A percentile compares a stretch with the other conserved stretches of the same genome.
Evolutionary conservation across 2,113 vertebrate species (phyloP).

Genomic region (Labeo rohita): DNA sequence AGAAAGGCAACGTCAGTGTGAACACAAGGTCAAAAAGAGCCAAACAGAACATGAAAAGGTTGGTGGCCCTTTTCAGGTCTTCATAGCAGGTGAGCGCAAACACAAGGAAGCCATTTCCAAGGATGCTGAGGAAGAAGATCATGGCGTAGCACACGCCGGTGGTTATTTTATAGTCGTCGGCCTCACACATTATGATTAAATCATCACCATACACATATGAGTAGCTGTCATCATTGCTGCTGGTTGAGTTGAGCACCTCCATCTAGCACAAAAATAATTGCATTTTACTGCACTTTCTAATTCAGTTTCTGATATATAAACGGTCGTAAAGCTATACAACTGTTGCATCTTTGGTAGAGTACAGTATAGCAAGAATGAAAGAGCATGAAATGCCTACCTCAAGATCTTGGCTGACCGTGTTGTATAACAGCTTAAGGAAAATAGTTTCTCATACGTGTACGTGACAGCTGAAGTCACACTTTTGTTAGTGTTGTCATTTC

Average conservation of each 20-base stretch:
- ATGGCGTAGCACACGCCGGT: conserved; percentile 43
- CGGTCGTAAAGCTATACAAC: no score
- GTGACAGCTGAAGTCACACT: not conserved
- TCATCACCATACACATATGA: not conserved
- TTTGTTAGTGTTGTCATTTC: not conserved
- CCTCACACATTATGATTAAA: conserved; percentile 27
- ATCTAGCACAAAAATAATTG: not conserved
- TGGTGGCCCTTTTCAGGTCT: conserved; percentile 74
- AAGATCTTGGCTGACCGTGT: not conserved
- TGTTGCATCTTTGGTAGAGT: no score
- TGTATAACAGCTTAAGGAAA: not conserved
- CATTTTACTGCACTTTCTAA: not conserved
- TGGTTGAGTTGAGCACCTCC: not conserved
- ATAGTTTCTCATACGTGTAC: not conserved
- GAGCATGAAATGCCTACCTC: no score
- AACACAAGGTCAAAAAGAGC: conserved; percentile 78
- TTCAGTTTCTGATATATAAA: not conserved
- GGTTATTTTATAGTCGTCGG: not conserved
- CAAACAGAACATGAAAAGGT: conserved; percentile 78
- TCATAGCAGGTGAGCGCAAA: conserved; percentile 54
- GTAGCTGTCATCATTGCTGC: not conserved
- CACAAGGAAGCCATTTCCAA: conserved; percentile 64
- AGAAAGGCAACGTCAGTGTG: conserved; percentile 77
- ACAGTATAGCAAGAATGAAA: no score
- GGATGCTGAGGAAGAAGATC: conserved; percentile 63